Evolutionary conservation across 2,113 vertebrate species (phyloP).

Genomic region (Dinomys branickii): DNA sequence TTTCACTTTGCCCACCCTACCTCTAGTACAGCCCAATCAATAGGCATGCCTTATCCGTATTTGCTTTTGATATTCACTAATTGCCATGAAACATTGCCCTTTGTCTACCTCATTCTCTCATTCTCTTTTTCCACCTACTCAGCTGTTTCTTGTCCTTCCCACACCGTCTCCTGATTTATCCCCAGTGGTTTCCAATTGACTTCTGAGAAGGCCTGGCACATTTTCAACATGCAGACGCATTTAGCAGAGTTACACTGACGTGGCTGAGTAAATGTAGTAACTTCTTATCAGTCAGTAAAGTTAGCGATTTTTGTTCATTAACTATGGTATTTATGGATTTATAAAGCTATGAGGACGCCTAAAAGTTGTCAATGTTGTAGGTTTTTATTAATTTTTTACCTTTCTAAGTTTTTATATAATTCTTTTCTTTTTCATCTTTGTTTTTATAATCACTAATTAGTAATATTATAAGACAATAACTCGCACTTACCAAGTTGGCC

Average conservation of each 20-base stretch:
- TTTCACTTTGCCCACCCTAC: constrained; percentile 46
- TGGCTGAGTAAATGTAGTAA: constrained; percentile 20
- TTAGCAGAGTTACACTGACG: constrained; percentile 10
- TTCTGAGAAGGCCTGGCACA: constrained; percentile 1
- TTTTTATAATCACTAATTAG: background rate
- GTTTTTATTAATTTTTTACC: background rate
- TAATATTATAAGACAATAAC: background rate
- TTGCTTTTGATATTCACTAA: constrained; percentile 67
- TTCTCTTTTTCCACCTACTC: constrained; percentile 56
- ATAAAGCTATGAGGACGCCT: background rate
- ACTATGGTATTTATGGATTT: constrained; percentile 30
- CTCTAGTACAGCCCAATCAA: background rate
- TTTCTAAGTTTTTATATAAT: background rate
- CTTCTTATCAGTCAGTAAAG: constrained; percentile 32
- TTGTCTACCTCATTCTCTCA: constrained; percentile 37
- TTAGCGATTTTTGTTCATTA: constrained; percentile 32
- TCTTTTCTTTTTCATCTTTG: background rate
- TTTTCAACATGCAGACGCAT: constrained; percentile 41
- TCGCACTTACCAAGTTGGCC: background rate
- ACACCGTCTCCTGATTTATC: constrained; percentile 6
- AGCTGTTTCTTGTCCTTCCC: constrained; percentile 46
- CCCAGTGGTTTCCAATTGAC: constrained; percentile 29
- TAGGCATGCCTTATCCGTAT: constrained; percentile 53
- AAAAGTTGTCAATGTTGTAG: background rate
- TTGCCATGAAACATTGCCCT: constrained; percentile 64